Percentiles rank a stretch among this genome's conserved stretches.
These are phyloP conservation scores for Aphodius sticticus DNA, from an alignment of 2,888 invertebrate species.

Conservation along the genomic window DNA sequence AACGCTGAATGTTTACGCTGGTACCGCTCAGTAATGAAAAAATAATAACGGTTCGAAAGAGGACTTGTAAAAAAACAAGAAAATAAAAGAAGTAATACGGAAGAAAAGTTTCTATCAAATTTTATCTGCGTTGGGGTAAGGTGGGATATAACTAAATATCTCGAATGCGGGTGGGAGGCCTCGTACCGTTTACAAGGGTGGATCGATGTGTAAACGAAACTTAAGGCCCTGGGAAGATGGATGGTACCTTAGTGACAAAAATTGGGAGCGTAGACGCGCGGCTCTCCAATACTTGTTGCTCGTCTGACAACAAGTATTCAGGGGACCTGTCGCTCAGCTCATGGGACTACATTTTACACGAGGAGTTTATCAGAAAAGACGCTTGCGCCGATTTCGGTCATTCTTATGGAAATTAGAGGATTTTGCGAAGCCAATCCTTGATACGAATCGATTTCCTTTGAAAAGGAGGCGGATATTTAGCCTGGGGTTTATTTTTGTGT, in stretches of 20 bases:
- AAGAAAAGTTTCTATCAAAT: not conserved
- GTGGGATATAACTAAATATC: conserved; percentile 18
- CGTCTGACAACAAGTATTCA: not conserved
- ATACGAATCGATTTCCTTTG: not conserved
- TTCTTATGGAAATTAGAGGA: not conserved
- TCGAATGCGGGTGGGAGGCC: not conserved
- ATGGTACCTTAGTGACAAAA: conserved; percentile 19
- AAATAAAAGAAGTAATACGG: not conserved
- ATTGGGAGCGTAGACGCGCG: conserved; percentile 10
- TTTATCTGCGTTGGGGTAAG: conserved; percentile 26
- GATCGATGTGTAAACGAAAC: conserved; percentile 10
- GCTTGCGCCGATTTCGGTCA: not conserved
- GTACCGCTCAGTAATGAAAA: not conserved
- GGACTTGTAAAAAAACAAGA: not conserved
- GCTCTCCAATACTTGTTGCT: not conserved
- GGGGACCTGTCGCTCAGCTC: not conserved
- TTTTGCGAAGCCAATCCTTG: not conserved
- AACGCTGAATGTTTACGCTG: not conserved
- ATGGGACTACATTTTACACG: not conserved
- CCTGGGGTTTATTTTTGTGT: too few species aligned
- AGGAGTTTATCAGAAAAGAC: not conserved
- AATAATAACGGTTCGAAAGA: not conserved
- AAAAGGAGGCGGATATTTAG: not conserved
- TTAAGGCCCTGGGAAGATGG: conserved; percentile 22
- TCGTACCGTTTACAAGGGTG: not conserved